Evolutionary conservation across 2,888 invertebrate species (phyloP).

Genomic region (Zaprionus lineosus): DNA sequence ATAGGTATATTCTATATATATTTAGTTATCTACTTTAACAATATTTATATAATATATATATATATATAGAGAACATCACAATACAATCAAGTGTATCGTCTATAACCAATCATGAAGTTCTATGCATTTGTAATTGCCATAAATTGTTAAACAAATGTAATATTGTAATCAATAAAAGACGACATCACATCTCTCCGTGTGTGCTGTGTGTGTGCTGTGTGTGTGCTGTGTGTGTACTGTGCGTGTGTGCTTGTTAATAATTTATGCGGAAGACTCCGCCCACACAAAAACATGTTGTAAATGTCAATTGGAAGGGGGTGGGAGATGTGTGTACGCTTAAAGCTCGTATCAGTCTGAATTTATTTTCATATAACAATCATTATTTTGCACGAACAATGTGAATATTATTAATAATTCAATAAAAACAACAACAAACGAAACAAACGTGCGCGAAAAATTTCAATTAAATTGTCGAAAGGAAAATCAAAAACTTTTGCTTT

Average conservation of each 20-base stretch:
- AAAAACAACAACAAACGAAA: conserved; percentile 42
- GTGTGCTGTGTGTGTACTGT: conserved; percentile 4
- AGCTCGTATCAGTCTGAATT: conserved; percentile 54
- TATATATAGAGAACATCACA: too few relatives aligned
- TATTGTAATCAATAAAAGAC: conserved; percentile 72
- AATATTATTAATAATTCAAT: conserved; percentile 63
- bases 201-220: conserved; percentile 26
- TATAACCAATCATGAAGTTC: conserved; percentile 1
- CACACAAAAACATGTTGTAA: conserved; percentile 64
- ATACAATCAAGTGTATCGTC: too few relatives aligned
- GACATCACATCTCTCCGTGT: too few relatives aligned
- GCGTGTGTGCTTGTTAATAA: conserved; percentile 46
- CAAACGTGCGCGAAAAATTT: conserved; percentile 53
- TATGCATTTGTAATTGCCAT: conserved; percentile 48
- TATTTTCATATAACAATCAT: conserved; percentile 57
- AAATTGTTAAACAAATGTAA: conserved; percentile 75
- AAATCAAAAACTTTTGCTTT: conserved; percentile 28
- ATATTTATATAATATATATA: too few relatives aligned
- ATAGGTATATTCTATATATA: too few relatives aligned
- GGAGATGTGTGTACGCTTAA: conserved; percentile 20
- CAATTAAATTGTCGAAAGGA: conserved; percentile 47
- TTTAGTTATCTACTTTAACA: too few relatives aligned
- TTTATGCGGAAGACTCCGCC: conserved; percentile 58
- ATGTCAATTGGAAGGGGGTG: conserved; percentile 49
- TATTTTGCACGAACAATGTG: conserved; percentile 66